Conservation (phyloP, 2,113 vertebrate genomes). For the Hypomesus transpacificus region DNA sequence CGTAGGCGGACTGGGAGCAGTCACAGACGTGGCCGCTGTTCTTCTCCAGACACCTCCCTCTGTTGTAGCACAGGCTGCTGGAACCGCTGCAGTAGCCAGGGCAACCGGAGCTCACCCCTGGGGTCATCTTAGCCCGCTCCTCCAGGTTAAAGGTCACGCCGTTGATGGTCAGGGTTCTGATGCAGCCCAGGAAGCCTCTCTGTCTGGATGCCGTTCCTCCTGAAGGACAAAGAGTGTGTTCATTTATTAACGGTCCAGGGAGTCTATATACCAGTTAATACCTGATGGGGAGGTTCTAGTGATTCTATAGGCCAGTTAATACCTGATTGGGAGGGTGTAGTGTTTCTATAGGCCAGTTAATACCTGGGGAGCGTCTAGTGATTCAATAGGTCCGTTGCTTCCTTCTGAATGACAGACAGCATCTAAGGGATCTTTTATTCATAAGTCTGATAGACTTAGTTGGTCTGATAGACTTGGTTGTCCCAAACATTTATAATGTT, state of each 20-base stretch:
- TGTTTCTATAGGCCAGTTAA: too few species aligned
- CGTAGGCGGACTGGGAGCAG: constrained; percentile 79
- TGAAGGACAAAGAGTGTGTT: constrained; percentile 34
- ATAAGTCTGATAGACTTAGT: too few species aligned
- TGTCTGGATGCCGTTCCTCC: constrained; percentile 79
- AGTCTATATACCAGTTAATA: not conserved
- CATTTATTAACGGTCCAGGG: not conserved
- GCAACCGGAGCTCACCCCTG: constrained; percentile 80
- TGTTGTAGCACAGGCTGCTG: constrained; percentile 77
- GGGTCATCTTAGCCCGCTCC: constrained; percentile 76
- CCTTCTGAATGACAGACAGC: not conserved
- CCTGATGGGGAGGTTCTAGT: too few species aligned
- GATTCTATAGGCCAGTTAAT: too few species aligned
- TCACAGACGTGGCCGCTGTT: constrained; percentile 81
- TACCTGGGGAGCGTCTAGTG: too few species aligned
- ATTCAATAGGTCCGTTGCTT: not conserved
- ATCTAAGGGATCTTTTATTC: not conserved
- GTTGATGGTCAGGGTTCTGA: constrained; percentile 79
- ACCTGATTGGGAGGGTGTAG: too few species aligned
- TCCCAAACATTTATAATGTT: not conserved
- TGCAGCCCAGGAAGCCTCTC: constrained; percentile 81
- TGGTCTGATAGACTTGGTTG: not conserved
- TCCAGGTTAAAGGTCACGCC: constrained; percentile 81
- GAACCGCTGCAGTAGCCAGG: constrained; percentile 84
- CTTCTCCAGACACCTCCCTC: constrained; percentile 82